A percentile compares a stretch with the other conserved stretches of the same genome.
Evolutionary conservation across 1,140 invertebrate genomes (phyloP).

Genomic region (Delia radicum): DNA sequence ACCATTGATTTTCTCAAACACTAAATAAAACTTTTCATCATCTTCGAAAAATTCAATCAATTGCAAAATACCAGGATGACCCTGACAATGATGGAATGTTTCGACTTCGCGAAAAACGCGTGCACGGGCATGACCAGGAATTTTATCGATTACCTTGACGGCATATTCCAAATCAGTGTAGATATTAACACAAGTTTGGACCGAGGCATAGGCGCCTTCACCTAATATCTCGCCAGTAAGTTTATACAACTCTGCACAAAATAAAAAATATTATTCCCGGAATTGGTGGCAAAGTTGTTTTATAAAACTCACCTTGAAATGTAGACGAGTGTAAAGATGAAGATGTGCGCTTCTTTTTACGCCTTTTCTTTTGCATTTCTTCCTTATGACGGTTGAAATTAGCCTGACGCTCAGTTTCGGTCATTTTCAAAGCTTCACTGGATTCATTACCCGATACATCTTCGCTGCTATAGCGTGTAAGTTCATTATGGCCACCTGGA

Average conservation of each 20-base stretch:
- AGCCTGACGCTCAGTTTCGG: conserved; percentile 50
- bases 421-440: conserved; percentile 53
- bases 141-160: conserved; percentile 97
- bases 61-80: conserved; percentile 95
- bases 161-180: conserved; percentile 92
- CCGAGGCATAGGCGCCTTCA: conserved; percentile 93
- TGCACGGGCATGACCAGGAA: conserved; percentile 85
- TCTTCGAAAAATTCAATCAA: conserved; percentile 97
- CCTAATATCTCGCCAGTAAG: conserved; percentile 93
- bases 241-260: conserved; percentile 82
- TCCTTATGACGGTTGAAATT: conserved; percentile 76
- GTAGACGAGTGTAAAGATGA: conserved; percentile 79
- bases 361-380: conserved; percentile 79
- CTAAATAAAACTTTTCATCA: conserved; percentile 93
- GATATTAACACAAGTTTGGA: conserved; percentile 89
- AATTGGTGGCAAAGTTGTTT: not conserved
- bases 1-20: conserved; percentile 96
- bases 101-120: conserved; percentile 97
- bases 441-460: conserved; percentile 55
- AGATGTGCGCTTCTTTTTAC: conserved; percentile 85
- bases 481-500: conserved; percentile 51
- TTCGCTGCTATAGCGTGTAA: conserved; percentile 54
- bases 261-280: not conserved
- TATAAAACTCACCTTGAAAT: conserved; percentile 71
- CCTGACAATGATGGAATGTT: conserved; percentile 96